Base-by-base conservation (phyloP, 2,888 invertebrate genomes). In the Sphaerophoria taeniata region DNA sequence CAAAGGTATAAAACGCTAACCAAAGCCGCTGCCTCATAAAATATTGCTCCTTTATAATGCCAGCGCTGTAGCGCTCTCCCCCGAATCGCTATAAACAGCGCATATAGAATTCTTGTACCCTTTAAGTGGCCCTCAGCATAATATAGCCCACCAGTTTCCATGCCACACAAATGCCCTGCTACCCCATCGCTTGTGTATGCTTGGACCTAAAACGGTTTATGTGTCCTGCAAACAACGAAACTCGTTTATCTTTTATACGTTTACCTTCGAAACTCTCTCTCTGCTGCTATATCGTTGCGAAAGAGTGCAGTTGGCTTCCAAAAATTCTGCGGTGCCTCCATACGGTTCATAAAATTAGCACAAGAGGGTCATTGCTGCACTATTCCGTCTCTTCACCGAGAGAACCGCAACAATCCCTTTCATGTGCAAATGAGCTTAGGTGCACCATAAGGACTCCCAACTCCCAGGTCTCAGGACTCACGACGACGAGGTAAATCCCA, bases 201-300 rank as follows among this genome's bases (percentile, higher is more conserved):
- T 77, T 81, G 73, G 81, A 85, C 85, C 81, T 70, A 77, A 84
- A 85, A 81, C 85, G 81, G 81, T 85, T 85, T 85, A 81, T 85
- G 85, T 85, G 85, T 85, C 85, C 85, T 77, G 81, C 81, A 81
- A 81, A 85, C 85, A 85, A 85, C 85, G 76, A 85, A 81, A 81
- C 85, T 85, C 85, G 81, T 85, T 85, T 85, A 85, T 81, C 85
- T 85, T 85, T 77, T 81, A 81, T 51, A 39, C 65, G 76, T 61
- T 70, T 45, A 76, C 81, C 85, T 67, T 43, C 53, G 14, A 16
- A 45, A 34, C 49, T 49, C 80, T 69, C 47, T n/a, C 24, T 24
- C 24, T 24, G 24, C 24, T 24, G 24, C 24, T 24, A 24, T 24
- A 24, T 24, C 2, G 24, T 24, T 24, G 63, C 76, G 49, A 71